A percentile compares a stretch with the other conserved stretches of the same genome.
phyloP scores from a whole-genome alignment of 2,888 invertebrate genomes.

The Cheilosia scutellata region DNA sequence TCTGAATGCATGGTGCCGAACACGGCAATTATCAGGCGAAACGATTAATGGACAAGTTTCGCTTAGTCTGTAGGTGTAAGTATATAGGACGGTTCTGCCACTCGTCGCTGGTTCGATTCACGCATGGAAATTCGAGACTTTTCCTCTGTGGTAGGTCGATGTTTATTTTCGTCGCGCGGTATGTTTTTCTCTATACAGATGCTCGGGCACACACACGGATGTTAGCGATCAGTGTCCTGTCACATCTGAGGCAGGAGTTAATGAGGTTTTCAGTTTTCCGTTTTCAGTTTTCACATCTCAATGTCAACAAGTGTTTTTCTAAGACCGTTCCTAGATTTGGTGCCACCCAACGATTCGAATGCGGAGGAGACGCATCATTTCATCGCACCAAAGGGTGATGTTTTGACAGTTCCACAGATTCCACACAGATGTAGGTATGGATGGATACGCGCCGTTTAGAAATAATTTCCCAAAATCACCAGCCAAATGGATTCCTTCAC shows the following conservation, averaged over 20 bases:
- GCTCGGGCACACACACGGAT: conserved; percentile 56
- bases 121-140: conserved; percentile 71
- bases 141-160: conserved; percentile 63
- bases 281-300: conserved; percentile 21
- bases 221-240: conserved; percentile 72
- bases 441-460: conserved; percentile 8
- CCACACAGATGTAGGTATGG: conserved; percentile 52
- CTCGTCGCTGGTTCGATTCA: conserved; percentile 23
- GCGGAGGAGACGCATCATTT: conserved; percentile 15
- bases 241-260: conserved; percentile 66
- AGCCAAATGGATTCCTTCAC: conserved; percentile 36
- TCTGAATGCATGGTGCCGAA: conserved; percentile 73
- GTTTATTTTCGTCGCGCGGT: conserved; percentile 70
- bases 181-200: conserved; percentile 56
- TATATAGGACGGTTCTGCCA: conserved; percentile 23
- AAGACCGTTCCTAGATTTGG: conserved; percentile 50
- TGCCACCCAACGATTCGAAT: conserved; percentile 66
- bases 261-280: conserved; percentile 37
- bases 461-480: conserved; percentile 12
- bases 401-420: conserved; percentile 71
- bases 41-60: conserved; percentile 74
- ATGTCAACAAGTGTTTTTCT: conserved; percentile 72
- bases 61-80: conserved; percentile 42
- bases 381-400: conserved; percentile 59
- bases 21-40: conserved; percentile 73